Conservation (phyloP, 1,140 invertebrate species). For the Drosophila nigrodunni region DNA sequence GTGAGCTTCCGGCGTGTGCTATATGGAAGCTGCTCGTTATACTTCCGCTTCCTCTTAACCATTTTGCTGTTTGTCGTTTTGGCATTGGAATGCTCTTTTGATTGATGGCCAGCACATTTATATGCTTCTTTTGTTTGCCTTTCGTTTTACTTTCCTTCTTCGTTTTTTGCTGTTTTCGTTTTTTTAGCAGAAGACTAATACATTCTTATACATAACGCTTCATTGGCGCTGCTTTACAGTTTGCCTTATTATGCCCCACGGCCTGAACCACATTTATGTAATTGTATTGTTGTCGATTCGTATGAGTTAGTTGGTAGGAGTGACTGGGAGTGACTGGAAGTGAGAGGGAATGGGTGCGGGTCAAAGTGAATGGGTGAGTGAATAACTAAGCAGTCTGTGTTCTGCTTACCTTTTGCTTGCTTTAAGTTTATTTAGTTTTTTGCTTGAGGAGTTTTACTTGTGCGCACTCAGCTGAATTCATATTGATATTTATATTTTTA, state of each 20-base stretch:
- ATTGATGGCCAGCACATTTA: constrained; percentile 71
- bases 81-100: constrained; percentile 62
- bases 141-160: constrained; percentile 33
- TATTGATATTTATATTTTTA: background rate
- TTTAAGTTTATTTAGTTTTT: constrained; percentile 21
- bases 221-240: constrained; percentile 54
- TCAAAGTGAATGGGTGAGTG: constrained; percentile 29
- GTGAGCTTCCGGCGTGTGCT: constrained; percentile 43
- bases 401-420: constrained; percentile 14
- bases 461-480: constrained; percentile 4
- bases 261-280: constrained; percentile 66
- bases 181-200: constrained; percentile 8
- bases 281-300: constrained; percentile 53
- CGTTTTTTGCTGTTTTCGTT: background rate
- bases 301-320: constrained; percentile 11
- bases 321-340: background rate
- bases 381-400: constrained; percentile 24
- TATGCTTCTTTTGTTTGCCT: constrained; percentile 46
- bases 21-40: constrained; percentile 38
- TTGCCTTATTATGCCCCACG: constrained; percentile 64
- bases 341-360: background rate
- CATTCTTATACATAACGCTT: constrained; percentile 42
- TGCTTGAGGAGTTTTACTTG: constrained; percentile 18
- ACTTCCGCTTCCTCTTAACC: constrained; percentile 57
- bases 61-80: constrained; percentile 27